Conservation (phyloP, 2,888 invertebrate species). For the Congeria kusceri region DNA sequence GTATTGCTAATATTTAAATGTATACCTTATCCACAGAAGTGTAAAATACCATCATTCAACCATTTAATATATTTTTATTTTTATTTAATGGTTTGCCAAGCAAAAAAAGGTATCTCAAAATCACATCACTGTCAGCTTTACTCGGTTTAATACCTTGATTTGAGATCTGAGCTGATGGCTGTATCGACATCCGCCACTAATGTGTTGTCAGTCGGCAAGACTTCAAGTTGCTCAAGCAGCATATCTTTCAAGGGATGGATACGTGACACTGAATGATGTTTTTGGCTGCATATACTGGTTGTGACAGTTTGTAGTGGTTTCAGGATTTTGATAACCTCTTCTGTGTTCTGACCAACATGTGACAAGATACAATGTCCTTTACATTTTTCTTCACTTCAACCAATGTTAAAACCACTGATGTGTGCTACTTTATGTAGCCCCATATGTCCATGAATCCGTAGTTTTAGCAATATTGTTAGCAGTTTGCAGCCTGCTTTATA, state of each 20-base stretch:
- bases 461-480: no score
- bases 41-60: background rate
- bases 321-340: conserved; percentile 33
- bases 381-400: no score
- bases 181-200: conserved; percentile 29
- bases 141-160: conserved; percentile 9
- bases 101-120: background rate
- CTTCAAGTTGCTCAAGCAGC: conserved; percentile 30
- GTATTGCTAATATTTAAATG: background rate
- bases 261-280: conserved; percentile 40
- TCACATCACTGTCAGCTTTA: background rate
- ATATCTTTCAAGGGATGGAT: conserved; percentile 55
- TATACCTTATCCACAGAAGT: background rate
- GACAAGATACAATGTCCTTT: no score
- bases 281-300: conserved; percentile 37
- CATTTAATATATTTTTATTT: background rate
- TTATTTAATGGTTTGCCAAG: background rate
- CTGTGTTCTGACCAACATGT: no score
- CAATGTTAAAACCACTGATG: no score
- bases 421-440: no score
- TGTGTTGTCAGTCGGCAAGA: conserved; percentile 2
- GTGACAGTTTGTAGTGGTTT: conserved; percentile 52
- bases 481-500: no score
- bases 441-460: no score
- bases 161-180: conserved; percentile 28